Conservation (phyloP, 2,113 vertebrate species). For the Coreoperca whiteheadi region DNA sequence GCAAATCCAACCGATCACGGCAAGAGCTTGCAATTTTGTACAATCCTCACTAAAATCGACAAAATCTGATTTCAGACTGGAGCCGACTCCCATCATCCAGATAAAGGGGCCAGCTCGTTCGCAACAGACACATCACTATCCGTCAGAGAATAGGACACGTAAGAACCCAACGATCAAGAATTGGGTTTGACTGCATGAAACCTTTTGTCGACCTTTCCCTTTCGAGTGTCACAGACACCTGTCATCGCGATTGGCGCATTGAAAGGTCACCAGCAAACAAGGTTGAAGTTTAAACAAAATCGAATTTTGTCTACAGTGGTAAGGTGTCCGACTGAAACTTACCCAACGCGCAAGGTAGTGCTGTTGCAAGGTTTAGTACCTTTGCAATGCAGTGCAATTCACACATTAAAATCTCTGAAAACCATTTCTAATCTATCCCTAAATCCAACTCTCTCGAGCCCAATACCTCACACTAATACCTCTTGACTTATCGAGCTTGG, state of each 20-base stretch:
- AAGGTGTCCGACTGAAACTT: neutral
- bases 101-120: too few species aligned
- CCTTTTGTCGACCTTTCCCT: neutral
- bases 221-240: constrained; percentile 1
- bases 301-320: neutral
- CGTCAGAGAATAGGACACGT: neutral
- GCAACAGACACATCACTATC: too few species aligned
- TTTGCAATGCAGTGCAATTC: neutral
- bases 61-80: too few species aligned
- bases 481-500: too few species aligned
- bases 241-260: neutral
- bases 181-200: neutral
- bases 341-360: too few species aligned
- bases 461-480: neutral
- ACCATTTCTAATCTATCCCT: neutral
- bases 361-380: neutral
- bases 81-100: too few species aligned
- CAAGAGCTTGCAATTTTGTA: neutral
- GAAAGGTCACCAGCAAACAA: neutral
- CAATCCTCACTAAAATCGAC: neutral
- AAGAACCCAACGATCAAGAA: neutral
- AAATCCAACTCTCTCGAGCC: neutral
- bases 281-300: neutral
- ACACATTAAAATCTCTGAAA: neutral
- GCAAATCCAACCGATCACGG: constrained; percentile 11